Evolutionary conservation across 2,888 invertebrate genomes (phyloP).

Genomic region (Caenorhabditis uteleia): DNA sequence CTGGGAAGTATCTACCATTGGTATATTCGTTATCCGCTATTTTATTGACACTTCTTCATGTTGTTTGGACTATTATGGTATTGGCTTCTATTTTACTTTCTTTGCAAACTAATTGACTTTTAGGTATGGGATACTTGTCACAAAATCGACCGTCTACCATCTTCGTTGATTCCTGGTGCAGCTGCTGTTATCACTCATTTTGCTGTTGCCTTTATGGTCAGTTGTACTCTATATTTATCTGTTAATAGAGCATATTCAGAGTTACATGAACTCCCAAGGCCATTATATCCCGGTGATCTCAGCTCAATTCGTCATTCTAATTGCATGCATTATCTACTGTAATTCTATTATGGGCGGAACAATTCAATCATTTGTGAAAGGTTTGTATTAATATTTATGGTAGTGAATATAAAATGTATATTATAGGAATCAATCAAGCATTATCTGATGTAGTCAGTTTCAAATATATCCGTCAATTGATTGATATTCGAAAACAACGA

Average conservation of each 20-base stretch:
- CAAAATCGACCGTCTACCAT: slow-evolving; percentile 14
- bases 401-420: background rate
- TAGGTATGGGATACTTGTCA: slow-evolving; percentile 55
- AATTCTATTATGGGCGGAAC: slow-evolving; percentile 48
- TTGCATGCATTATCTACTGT: slow-evolving; percentile 44
- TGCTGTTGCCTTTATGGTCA: slow-evolving; percentile 34
- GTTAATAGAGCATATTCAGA: slow-evolving; percentile 14
- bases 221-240: slow-evolving; percentile 2
- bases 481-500: slow-evolving; percentile 8
- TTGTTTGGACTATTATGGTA: slow-evolving; percentile 81
- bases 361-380: slow-evolving; percentile 19
- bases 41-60: slow-evolving; percentile 77
- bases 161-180: slow-evolving; percentile 33
- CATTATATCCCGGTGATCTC: slow-evolving; percentile 29
- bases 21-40: slow-evolving; percentile 41
- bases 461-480: slow-evolving; percentile 6
- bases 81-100: background rate
- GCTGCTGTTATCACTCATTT: slow-evolving; percentile 43
- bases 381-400: slow-evolving; percentile 4
- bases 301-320: slow-evolving; percentile 42
- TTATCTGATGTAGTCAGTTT: slow-evolving; percentile 17
- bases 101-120: background rate
- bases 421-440: slow-evolving; percentile 8
- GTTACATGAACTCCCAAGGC: slow-evolving; percentile 30
- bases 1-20: slow-evolving; percentile 42